A percentile compares a stretch with the other conserved stretches of the same genome.
These are phyloP conservation scores for Cyprinodon brontotheroides DNA, from an alignment of 2,113 vertebrate genomes.

Conservation along the genomic window DNA sequence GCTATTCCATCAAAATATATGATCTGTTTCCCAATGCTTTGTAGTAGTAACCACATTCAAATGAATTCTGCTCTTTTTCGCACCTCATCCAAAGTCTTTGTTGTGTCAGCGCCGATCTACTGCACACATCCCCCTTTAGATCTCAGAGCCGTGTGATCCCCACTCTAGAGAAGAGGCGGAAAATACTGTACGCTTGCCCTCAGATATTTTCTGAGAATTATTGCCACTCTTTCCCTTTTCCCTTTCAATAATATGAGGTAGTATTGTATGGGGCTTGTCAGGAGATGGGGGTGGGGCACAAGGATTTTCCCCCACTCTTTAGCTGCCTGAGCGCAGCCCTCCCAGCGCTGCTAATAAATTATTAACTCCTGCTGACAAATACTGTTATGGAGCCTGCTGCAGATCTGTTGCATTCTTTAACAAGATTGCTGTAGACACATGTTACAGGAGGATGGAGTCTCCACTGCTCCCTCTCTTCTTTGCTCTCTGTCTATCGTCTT, in stretches of 20 bases:
- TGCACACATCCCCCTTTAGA: conserved; percentile 47
- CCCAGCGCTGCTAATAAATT: conserved; percentile 82
- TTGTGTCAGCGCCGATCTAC: conserved; percentile 52
- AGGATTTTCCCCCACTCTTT: conserved; percentile 68
- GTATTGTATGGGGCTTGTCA: conserved; percentile 70
- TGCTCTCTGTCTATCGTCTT: conserved; percentile 86
- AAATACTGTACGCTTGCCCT: conserved; percentile 52
- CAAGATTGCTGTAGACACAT: conserved; percentile 98
- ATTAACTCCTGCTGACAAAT: conserved; percentile 87
- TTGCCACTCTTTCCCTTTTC: conserved; percentile 62
- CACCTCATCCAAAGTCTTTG: conserved; percentile 58
- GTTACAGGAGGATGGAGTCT: conserved; percentile 95
- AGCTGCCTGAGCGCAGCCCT: conserved; percentile 77
- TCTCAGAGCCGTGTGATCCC: conserved; percentile 49
- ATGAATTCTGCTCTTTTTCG: conserved; percentile 35
- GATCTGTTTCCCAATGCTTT: conserved; percentile 27
- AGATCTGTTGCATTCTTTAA: conserved; percentile 92
- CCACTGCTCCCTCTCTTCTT: conserved; percentile 85
- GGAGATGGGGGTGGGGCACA: conserved; percentile 66
- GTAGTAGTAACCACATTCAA: conserved; percentile 15
- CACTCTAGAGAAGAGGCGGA: conserved; percentile 53
- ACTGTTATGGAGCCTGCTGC: conserved; percentile 82
- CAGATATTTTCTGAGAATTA: conserved; percentile 73
- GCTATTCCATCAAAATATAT: conserved; percentile 42
- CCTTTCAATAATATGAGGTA: conserved; percentile 68